These are phyloP conservation scores for Dolichopus griseipennis DNA, from an alignment of 2,888 invertebrate species.

Conservation along the genomic window DNA sequence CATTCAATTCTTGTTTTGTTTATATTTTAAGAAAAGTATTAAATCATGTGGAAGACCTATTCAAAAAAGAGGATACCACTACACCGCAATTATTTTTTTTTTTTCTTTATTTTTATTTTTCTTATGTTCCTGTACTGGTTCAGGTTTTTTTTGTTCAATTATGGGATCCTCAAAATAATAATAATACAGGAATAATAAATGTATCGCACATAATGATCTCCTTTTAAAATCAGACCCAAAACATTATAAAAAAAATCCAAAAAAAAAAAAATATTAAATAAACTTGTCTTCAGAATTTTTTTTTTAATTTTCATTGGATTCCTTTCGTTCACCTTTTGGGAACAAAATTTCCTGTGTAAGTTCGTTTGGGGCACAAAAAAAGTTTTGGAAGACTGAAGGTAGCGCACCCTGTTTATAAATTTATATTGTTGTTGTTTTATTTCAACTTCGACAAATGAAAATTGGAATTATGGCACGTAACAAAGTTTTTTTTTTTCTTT, in stretches of 20 bases:
- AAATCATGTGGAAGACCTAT: constrained; percentile 1
- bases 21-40: background rate
- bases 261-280: background rate
- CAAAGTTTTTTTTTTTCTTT: background rate
- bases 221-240: too few species aligned
- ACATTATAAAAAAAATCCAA: background rate
- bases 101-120: background rate
- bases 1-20: background rate
- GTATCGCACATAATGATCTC: too few species aligned
- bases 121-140: background rate
- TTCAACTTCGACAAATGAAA: background rate
- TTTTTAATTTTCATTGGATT: background rate
- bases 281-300: background rate
- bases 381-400: background rate
- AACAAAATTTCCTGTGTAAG: background rate
- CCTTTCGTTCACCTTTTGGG: background rate
- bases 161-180: background rate
- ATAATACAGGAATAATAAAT: too few species aligned
- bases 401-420: background rate
- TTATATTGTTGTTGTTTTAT: background rate
- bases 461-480: constrained; percentile 6
- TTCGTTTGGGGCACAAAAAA: background rate
- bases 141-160: background rate
- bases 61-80: background rate
- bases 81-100: background rate